Evolutionary conservation across 2,888 invertebrate genomes (phyloP), one percentile per base, ranked within the genome.

Genomic region (Caenorhabditis sp.): DNA sequence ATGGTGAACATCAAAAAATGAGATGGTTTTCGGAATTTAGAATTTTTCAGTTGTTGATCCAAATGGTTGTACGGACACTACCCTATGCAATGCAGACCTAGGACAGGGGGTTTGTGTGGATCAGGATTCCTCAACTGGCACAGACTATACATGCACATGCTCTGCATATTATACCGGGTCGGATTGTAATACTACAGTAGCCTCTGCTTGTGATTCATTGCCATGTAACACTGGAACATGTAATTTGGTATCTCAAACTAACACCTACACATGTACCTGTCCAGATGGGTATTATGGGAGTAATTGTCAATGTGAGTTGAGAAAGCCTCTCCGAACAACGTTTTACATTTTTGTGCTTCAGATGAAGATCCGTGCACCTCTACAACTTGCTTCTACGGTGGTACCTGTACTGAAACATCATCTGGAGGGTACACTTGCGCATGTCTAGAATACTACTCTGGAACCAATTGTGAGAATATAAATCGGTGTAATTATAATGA

Each of bases 401-500:
- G 70, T 17, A 70, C 77, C 23, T 80, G 80, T 26, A 50, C 54
- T 7, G 70, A 75, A 21, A 76, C 52, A 0, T 58, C 50, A 14
- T 60, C 59, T 36, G 70, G 70, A 31, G 62, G 59, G 1, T 71
- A 63, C 57, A 43, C 17, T n/a, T 79, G 79, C 58, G 43, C 60
- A 0, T 79, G 79, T 58, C 25, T 79, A 10, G 26, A 53, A 50
- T 59, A 43, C 8, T 79, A 79, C 25, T 49, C 20, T 27, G 76
- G 70, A 1, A 26, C 36, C 0, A 58, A 57, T 23, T 78, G 78
- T 63, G 49, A 69, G 31, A 50, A 68, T 70, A 25, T 72, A 38
- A 63, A 78, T 36, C 43, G 67, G 0, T 79, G 78, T 54, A 50
- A 71, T 1, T 79, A 79, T 25, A 57, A 59, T 0, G 63, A 76